Evolutionary conservation across 2,888 invertebrate species (phyloP), one percentile per base, ranked within the genome.

Genomic region (Papilio gigon): DNA sequence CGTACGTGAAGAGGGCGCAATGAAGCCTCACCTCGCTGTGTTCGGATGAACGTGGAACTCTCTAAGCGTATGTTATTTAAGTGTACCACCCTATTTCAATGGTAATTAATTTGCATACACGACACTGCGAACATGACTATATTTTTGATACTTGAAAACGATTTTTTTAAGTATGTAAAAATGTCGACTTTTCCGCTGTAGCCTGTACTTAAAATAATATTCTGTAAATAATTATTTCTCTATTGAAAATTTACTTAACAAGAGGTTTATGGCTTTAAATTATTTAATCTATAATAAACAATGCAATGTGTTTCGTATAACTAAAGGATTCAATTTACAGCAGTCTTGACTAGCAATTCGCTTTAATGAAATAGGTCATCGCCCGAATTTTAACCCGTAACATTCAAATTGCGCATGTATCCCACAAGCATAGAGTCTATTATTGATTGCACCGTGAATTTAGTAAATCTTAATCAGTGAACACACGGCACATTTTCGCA

Each of bases 21-120:
- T 71, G 60, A 67, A 56, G 61, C 67, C 70, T 71, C 53, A 40
- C 66, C 68, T 65, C 64, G 67, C 69, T 69, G 61, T 42, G 67
- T 69, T 71, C 61, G 61, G 71, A 53, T 59, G 63, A 59, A 63
- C 47, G 61, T 42, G 64, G 58, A 40, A 66, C 63, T 33, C 66
- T 35, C 35, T 27, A 70, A 60, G 66, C 59, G 62, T 63, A 70
- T 40, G 63, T 65, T 68, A 59, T 59, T 70, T 60, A 50, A 56
- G 27, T 68, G 68, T 58, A 44, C 50, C 30, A 64, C 58, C 37
- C 37, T 47, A 59, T 47, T 64, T 47, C 12, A 64, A 37, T 35
- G 27, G 59, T 58, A 47, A 50, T 64, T 68, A 63, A 58, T 63
- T 63, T 44, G 20, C 44, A 27, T 53, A n/a, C 4, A 25, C 9